Base-by-base conservation (phyloP, 2,888 invertebrate species). In the Homarus gammarus region DNA sequence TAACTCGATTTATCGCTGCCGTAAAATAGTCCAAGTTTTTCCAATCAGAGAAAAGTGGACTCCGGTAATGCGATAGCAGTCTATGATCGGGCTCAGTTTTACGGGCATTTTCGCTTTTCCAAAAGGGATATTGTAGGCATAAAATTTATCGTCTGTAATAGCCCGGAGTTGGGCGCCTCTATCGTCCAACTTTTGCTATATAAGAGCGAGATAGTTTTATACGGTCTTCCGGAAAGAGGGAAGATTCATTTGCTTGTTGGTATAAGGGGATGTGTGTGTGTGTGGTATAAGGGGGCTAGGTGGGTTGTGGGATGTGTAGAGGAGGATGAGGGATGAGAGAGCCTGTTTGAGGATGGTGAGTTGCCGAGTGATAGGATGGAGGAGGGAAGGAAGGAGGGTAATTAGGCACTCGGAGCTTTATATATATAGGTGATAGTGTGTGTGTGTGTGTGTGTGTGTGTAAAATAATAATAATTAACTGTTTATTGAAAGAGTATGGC, bases 71-170 rank as follows among this genome's bases (percentile, higher is more conserved):
- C 70, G 73, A 44, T 51, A 27, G 22, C 72, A 72, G 73, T 73
- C 81, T 51, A 87, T 82, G 87, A 87, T 87, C 87, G 64, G 36
- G 38, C 81, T 6, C n/a, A 36, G 84, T 84, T 82, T 87, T 81
- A 87, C 87, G 87, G 82, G 61, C 56, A 73, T 81, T 82, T 81
- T 73, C 81, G 87, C 87, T 82, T 73, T 73, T 87, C 87, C 81
- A 64, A 82, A 87, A 82, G 73, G 81, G 87, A 87, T 87, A 87
- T 87, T 87, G 87, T 87, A 68, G 82, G 56, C 87, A 73, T 87
- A 87, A 87, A 87, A 81, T 87, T 87, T 87, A 87, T 87, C 87
- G 87, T 87, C 87, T 81, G 87, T 87, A 64, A 87, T 81, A 75
- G 81, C 78, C 61, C 49, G 64, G 87, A 61, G 77, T 56, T 81